Evolutionary conservation across 2,113 vertebrate genomes (phyloP), one percentile per base, ranked within the genome.

Genomic region (Channa maculata): DNA sequence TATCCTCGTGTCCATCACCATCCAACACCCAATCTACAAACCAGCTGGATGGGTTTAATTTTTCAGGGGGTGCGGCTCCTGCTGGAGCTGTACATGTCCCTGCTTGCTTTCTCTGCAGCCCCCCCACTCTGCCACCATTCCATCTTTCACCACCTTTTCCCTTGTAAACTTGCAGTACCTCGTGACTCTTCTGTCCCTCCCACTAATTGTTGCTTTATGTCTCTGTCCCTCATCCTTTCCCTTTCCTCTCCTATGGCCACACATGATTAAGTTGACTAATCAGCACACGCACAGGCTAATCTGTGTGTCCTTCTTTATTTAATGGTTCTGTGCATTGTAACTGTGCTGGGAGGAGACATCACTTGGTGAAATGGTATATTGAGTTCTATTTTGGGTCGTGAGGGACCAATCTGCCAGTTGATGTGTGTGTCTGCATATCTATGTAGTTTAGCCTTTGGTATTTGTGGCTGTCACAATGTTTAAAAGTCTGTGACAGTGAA

Each of bases 21-120:
- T 24, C 70, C 79, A 68, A n/a, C 14, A 8, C 37, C 6, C 46
- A 12, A 51, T 51, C 13, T 36, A 45, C 34, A 74, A 45, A 79
- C 39, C 64, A 11, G 39, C 51, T 67, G 15, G 62, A 24, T 41
- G 49, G 8, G 41, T 66, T 78, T 57, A 3, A 10, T 67, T 67
- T 80, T 14, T 67, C n/a, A 1, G 59, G 50, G 60, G 67, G 79
- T 65, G 85, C 13, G 65, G 44, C 61, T 83, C 24, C 24, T 24
- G 24, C 24, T 24, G 24, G 24, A 1, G 1, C 24, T 24, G 24
- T 24, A 24, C 24, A 24, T 24, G 82, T 86, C 83, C 86, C 63
- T 52, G 38, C 62, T 66, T 50, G 70, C 58, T 57, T 45, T 33
- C 33, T 53, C 51, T 3, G 5, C 14, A 24, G 6, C 48, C 75